Percentiles rank a stretch among this genome's conserved stretches.
phyloP scores from a whole-genome alignment of 2,797 vertebrate genomes.

The Spinus pinus region DNA sequence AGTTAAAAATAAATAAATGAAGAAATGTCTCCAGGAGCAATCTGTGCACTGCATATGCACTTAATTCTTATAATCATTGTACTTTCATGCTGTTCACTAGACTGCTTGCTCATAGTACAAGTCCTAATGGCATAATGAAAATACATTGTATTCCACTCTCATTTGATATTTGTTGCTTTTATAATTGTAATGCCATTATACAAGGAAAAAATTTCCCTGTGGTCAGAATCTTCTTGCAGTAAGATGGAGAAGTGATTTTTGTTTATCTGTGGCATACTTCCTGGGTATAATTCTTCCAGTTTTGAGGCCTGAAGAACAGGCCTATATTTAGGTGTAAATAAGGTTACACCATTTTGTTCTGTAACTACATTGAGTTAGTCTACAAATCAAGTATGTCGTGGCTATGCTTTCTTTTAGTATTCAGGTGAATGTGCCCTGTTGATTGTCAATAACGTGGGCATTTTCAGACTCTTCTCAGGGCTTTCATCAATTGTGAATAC shows the following conservation, averaged over 20 bases:
- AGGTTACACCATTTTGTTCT: neutral
- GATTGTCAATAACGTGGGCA: neutral
- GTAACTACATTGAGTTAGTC: neutral
- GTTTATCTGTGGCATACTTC: neutral
- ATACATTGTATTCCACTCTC: neutral
- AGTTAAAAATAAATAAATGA: constrained; percentile 6
- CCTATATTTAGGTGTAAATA: neutral
- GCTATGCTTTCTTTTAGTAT: neutral
- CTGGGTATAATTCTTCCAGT: neutral
- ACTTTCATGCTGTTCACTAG: neutral
- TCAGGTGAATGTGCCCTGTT: neutral
- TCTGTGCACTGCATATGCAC: neutral
- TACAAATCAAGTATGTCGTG: neutral
- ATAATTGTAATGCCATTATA: neutral
- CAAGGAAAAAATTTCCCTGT: neutral
- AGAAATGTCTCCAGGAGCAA: neutral
- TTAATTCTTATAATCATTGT: neutral
- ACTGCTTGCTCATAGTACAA: neutral
- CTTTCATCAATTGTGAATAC: neutral
- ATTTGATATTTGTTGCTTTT: neutral
- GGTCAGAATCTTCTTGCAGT: neutral
- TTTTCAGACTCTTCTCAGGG: neutral
- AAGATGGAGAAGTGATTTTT: neutral
- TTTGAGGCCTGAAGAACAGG: neutral
- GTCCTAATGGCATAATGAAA: neutral